Percentiles rank a stretch among this genome's conserved stretches.
Evolutionary conservation across 2,888 invertebrate genomes (phyloP).

Genomic region (Meganola albula): DNA sequence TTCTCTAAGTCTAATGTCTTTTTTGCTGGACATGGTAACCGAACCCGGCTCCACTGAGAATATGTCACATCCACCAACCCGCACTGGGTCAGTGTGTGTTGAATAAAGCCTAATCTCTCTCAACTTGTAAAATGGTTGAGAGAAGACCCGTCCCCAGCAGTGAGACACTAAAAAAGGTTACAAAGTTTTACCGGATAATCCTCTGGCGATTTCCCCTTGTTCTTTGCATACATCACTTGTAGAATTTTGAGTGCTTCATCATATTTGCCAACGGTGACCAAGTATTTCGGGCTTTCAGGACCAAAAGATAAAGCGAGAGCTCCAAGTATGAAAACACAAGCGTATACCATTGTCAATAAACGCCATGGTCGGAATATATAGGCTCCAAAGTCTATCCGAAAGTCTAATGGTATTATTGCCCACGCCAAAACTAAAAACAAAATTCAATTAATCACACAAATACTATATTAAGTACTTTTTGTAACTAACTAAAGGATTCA

Average conservation of each 20-base stretch:
- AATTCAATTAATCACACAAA: too few species aligned
- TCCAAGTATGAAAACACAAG: slow-evolving; percentile 76
- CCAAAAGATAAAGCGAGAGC: slow-evolving; percentile 74
- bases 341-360: slow-evolving; percentile 80
- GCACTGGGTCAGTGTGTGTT: too few species aligned
- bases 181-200: slow-evolving; percentile 76
- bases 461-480: too few species aligned
- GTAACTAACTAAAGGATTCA: too few species aligned
- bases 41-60: too few species aligned
- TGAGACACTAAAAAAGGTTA: too few species aligned
- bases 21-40: too few species aligned
- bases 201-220: slow-evolving; percentile 50
- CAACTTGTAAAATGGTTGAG: too few species aligned
- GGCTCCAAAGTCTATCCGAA: slow-evolving; percentile 60
- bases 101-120: too few species aligned
- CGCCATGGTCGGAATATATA: slow-evolving; percentile 85
- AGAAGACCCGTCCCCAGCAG: too few species aligned
- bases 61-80: too few species aligned
- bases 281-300: slow-evolving; percentile 89
- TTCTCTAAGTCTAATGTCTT: too few species aligned
- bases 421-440: slow-evolving; percentile 79
- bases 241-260: slow-evolving; percentile 81
- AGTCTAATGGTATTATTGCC: slow-evolving; percentile 79
- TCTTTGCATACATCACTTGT: slow-evolving; percentile 75
- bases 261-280: slow-evolving; percentile 79